Conservation (phyloP, 2,888 invertebrate genomes). For the Napeogenes sylphis region DNA sequence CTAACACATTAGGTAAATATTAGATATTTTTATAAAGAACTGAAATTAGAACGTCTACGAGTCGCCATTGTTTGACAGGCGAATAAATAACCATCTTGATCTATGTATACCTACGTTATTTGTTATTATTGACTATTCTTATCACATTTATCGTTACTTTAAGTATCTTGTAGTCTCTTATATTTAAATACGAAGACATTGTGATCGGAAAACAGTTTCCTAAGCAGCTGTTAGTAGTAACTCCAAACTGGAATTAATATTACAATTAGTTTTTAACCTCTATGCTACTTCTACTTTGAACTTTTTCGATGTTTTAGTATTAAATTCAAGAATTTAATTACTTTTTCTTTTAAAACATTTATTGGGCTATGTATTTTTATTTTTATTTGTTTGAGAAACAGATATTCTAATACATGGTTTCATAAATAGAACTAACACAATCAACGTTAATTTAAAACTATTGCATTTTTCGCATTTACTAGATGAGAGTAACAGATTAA, state of each 20-base stretch:
- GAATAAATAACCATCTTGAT: slow-evolving; percentile 44
- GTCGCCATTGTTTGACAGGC: slow-evolving; percentile 76
- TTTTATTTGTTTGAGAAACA: background rate
- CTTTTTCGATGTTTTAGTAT: background rate
- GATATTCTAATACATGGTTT: slow-evolving; percentile 4
- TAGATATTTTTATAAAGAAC: slow-evolving; percentile 43
- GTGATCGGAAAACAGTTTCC: slow-evolving; percentile 3
- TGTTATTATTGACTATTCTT: slow-evolving; percentile 44
- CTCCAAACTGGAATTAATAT: background rate
- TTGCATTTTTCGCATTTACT: slow-evolving; percentile 11
- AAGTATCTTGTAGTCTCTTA: background rate
- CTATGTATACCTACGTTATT: slow-evolving; percentile 40
- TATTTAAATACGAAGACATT: slow-evolving; percentile 8
- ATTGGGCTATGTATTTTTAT: background rate
- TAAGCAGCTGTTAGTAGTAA: slow-evolving; percentile 13
- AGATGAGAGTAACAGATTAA: slow-evolving; percentile 16
- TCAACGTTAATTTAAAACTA: background rate
- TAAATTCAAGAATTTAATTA: background rate
- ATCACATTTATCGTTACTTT: slow-evolving; percentile 25
- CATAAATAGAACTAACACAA: slow-evolving; percentile 1
- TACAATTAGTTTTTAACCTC: background rate
- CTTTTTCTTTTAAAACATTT: background rate
- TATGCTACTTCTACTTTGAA: background rate
- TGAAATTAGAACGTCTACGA: slow-evolving; percentile 53
- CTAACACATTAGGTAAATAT: slow-evolving; percentile 72